Evolutionary conservation across 1,140 invertebrate species (phyloP), one percentile per base, ranked within the genome.

Genomic region (Druon quercuslanigerum): DNA sequence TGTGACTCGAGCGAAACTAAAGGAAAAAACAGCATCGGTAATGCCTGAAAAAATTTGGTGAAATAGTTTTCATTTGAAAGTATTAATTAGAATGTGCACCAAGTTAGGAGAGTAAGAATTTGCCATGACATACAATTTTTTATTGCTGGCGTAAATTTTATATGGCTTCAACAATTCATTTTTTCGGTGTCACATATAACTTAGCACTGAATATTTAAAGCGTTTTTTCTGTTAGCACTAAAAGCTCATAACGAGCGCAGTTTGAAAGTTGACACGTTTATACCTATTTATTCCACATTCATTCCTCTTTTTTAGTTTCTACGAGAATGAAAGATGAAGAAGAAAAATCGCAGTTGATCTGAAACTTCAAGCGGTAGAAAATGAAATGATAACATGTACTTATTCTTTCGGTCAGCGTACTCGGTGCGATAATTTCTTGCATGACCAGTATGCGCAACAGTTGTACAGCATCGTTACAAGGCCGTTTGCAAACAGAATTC

Each of bases 381-480:
- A 66, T 66, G 60, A 66, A 66, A 66, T 66, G 46, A 66, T 66
- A 40, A 46, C 25, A 66, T 66, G 60, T 33, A 40, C 16, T 66
- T 66, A 66, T 66, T 66, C 14, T 66, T 16, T 25, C 60, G 60
- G 60, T 66, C 60, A 66, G 60, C 46, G 60, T 40, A 66, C 60
- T 66, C 60, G 14, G 20, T 60, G 33, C 33, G 25, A 66, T 40
- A 66, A 66, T 16, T 40, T 66, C 40, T 66, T 66, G 13, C 25
- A 66, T 66, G 33, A 33, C 40, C 60, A 40, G 25, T 66, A 16
- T 46, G 20, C 33, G 14, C 17, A 66, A 66, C 19, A 66, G 33
- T 66, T 40, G 25, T 40, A 40, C 14, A 66, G 25, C 25, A 33
- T 66, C 13, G 14, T 6, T 14, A 33, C 60, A 66, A 66, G 60